Percentiles rank a stretch among this genome's conserved stretches.
phyloP scores from a whole-genome alignment of 2,797 vertebrate genomes.

The Mus caroli region DNA sequence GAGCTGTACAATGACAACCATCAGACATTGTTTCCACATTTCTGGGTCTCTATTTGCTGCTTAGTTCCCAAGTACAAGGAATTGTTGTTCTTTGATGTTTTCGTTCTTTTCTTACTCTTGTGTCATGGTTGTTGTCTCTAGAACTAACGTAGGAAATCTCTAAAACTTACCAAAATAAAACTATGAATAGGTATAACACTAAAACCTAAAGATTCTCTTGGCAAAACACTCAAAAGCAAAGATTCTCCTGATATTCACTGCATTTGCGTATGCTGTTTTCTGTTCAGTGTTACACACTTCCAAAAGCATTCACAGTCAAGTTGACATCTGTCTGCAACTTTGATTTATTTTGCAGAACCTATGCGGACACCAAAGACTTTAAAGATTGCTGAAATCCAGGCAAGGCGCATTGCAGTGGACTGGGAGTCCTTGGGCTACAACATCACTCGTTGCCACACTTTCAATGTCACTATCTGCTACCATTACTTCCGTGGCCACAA shows the following conservation, averaged over 20 bases:
- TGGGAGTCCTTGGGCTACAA: slow-evolving; percentile 99
- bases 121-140: slow-evolving; percentile 42
- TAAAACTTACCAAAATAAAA: slow-evolving; percentile 68
- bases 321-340: slow-evolving; percentile 71
- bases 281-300: slow-evolving; percentile 38
- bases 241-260: slow-evolving; percentile 4
- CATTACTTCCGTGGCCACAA: slow-evolving; percentile 96
- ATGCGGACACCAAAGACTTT: slow-evolving; percentile 98
- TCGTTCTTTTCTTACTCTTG: slow-evolving; percentile 77
- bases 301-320: not conserved
- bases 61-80: slow-evolving; percentile 70
- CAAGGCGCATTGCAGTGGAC: slow-evolving; percentile 97
- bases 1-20: slow-evolving; percentile 69
- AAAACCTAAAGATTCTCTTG: not conserved
- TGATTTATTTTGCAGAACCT: slow-evolving; percentile 91
- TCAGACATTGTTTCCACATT: slow-evolving; percentile 78
- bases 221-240: not conserved
- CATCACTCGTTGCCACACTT: slow-evolving; percentile 99
- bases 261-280: not conserved
- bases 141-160: slow-evolving; percentile 40
- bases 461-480: slow-evolving; percentile 99
- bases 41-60: slow-evolving; percentile 75
- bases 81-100: slow-evolving; percentile 73
- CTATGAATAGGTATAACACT: slow-evolving; percentile 51
- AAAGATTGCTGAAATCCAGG: slow-evolving; percentile 97